Base-by-base conservation (phyloP, 1,140 invertebrate genomes). In the Drosophila burlai region DNA sequence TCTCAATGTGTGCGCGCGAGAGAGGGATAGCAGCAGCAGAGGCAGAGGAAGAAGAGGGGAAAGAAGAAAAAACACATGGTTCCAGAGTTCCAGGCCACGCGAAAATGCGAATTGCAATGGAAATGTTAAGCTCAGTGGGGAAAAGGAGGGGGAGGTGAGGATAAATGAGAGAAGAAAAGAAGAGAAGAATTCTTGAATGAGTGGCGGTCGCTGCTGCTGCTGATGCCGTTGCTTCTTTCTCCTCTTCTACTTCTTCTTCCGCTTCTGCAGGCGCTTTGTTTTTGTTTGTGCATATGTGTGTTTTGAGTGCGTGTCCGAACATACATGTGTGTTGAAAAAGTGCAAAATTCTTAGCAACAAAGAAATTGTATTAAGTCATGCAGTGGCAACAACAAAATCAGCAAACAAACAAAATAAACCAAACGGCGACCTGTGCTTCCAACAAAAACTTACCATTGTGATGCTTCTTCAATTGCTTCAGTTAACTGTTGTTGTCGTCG, bases 281-380 rank as follows among this genome's bases (percentile, higher is more conserved):
- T 60, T 73, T 73, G 38, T 73, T 73, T 68, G 18, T 29, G 24
- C 13, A 34, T 29, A 29, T 16, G n/a, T 34, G 11, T 26, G 36
- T 54, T 26, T 49, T 16, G 13, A 38, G 18, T n/a, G 34, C 38
- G 45, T 36, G 45, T 50, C 46, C 24, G 21, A 24, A 13, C 11
- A 24, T 15, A 8, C 13, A 29, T 40, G 66, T 72, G 55, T 7
- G 45, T 43, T 36, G 40, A 38, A 45, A 29, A 65, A 34, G 13
- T 29, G 40, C 58, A 66, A 54, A 24, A 18, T n/a, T 57, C 59
- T 31, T 36, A 73, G 36, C 68, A 73, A 73, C 68, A 74, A 74
- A 74, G 68, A 73, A 73, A 72, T 73, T 73, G 21, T 71, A 73
- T 73, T 73, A 59, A 73, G 69, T 73, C 69, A 73, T 73, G 68